Percentiles rank a stretch among this genome's conserved stretches.
These are phyloP conservation scores for Cheilosia scutellata DNA, from an alignment of 2,888 invertebrate genomes.

Conservation along the genomic window DNA sequence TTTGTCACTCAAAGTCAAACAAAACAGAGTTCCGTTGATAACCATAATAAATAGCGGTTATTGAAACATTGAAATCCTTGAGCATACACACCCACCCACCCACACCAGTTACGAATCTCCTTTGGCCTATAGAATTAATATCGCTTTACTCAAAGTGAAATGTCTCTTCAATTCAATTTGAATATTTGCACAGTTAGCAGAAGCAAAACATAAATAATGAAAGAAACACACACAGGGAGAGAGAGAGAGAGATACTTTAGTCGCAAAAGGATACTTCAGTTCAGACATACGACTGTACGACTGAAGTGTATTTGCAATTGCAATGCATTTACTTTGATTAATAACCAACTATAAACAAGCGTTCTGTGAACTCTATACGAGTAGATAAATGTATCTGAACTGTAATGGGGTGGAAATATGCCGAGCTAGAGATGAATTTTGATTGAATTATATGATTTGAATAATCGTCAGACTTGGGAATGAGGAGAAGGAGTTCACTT, in stretches of 20 bases:
- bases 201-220: constrained; percentile 47
- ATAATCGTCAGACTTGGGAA: constrained; percentile 41
- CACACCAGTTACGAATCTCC: neutral
- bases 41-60: constrained; percentile 65
- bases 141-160: constrained; percentile 59
- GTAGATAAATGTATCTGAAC: neutral
- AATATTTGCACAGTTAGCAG: constrained; percentile 67
- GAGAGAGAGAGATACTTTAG: constrained; percentile 3
- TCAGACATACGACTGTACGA: neutral
- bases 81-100: neutral
- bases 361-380: neutral
- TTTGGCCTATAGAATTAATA: constrained; percentile 24
- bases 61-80: constrained; percentile 37
- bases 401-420: constrained; percentile 56
- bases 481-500: neutral
- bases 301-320: constrained; percentile 33
- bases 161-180: constrained; percentile 56
- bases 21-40: constrained; percentile 45
- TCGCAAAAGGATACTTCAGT: neutral
- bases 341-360: constrained; percentile 48
- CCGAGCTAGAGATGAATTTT: constrained; percentile 61
- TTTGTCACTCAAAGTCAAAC: constrained; percentile 50
- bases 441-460: constrained; percentile 69
- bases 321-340: constrained; percentile 70
- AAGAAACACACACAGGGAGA: neutral